Percentiles rank a stretch among this genome's conserved stretches.
Conservation (phyloP, 2,113 vertebrate species). For the Tiliqua scincoides region DNA sequence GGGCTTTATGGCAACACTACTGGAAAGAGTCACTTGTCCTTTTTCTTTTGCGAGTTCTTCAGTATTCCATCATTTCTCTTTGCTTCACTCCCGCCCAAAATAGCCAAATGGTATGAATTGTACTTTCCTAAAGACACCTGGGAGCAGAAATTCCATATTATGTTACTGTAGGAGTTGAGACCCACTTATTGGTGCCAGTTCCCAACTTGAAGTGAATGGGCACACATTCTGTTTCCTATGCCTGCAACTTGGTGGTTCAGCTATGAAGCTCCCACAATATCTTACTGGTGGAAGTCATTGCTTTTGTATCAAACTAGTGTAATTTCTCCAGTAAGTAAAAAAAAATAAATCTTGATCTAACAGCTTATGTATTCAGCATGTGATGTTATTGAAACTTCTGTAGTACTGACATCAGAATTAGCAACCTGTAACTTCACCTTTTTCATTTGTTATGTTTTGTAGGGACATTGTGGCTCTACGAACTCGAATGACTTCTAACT, state of each 20-base stretch:
- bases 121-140: background rate
- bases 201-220: background rate
- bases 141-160: background rate
- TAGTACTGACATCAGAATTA: background rate
- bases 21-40: background rate
- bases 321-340: background rate
- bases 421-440: background rate
- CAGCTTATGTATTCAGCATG: background rate
- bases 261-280: background rate
- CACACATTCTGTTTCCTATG: background rate
- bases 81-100: background rate
- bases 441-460: constrained; percentile 45
- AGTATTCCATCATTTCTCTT: background rate
- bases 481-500: constrained; percentile 79
- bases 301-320: background rate
- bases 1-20: background rate
- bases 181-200: background rate
- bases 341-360: background rate
- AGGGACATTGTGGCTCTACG: constrained; percentile 90
- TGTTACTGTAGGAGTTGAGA: background rate
- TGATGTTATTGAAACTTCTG: background rate
- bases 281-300: background rate
- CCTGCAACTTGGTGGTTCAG: background rate
- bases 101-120: background rate
- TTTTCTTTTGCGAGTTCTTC: background rate